Percentiles rank a stretch among this genome's conserved stretches.
Conservation (phyloP, 2,113 vertebrate genomes). For the Colaptes auratus region DNA sequence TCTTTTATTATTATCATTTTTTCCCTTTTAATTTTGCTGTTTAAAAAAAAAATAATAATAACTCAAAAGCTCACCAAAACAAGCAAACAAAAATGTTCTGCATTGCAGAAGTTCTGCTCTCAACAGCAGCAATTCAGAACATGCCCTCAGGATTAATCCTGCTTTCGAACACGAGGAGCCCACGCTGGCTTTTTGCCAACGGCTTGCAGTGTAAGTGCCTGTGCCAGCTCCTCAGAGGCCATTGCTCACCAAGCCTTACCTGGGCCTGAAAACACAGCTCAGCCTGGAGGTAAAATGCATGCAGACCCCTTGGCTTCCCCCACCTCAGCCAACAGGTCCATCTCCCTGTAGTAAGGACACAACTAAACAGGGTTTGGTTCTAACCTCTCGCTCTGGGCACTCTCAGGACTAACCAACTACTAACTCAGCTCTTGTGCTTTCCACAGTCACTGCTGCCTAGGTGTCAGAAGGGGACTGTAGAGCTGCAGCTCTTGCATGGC, state of each 20-base stretch:
- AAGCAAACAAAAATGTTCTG: constrained; percentile 64
- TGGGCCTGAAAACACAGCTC: constrained; percentile 77
- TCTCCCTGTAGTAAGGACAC: not conserved
- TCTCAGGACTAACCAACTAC: constrained; percentile 33
- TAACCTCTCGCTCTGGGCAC: not conserved
- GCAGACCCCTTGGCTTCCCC: not conserved
- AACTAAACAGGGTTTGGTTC: not conserved
- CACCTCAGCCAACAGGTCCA: not conserved
- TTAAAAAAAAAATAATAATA: too few species aligned
- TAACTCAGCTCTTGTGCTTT: not conserved
- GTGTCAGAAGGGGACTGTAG: not conserved
- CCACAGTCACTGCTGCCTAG: not conserved
- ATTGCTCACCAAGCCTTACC: constrained; percentile 71
- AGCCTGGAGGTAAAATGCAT: constrained; percentile 77
- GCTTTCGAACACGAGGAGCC: constrained; percentile 82
- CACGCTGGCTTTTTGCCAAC: constrained; percentile 73
- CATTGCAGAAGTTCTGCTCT: constrained; percentile 76
- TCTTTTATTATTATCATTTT: not conserved
- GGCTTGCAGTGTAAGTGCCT: constrained; percentile 74
- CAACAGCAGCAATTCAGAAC: constrained; percentile 78
- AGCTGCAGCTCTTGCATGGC: not conserved
- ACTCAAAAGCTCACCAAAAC: constrained; percentile 28
- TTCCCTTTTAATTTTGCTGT: constrained; percentile 16
- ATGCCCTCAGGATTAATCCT: constrained; percentile 81
- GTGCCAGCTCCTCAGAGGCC: constrained; percentile 71